Base-by-base conservation (phyloP, 2,113 vertebrate genomes). In the Periophthalmodon schlosseri region DNA sequence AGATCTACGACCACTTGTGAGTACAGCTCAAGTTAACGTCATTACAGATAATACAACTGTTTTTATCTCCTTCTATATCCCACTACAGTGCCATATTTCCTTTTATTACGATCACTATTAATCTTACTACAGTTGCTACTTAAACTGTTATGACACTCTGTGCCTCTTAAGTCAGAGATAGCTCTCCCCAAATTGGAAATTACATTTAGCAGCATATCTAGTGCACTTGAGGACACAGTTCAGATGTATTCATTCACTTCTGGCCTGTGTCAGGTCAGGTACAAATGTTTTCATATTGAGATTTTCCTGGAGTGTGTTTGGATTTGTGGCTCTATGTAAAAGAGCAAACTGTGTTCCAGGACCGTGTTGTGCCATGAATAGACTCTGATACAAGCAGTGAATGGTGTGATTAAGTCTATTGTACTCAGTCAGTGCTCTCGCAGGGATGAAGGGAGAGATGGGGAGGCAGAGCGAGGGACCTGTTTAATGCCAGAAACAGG, bases 1-100 rank as follows among this genome's bases (percentile, higher is more conserved):
- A 66, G 98, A 99, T 85, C 94, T 99, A 56, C 94, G 96, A 69
- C 98, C 97, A 61, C 93, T 99, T 93, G 98, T 99, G 96, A 98
- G 91, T 92, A 85, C 57, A 69, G 69, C 49, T 60, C 57, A 60
- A 28, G 57, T 77, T n/a, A 56, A 24, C 8, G 23, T 23, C 10
- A 23, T 20, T 15, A 60, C 21, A 24, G 12, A 5, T 60, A 60
- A 60, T 14, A 24, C 57, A 23, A 28, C 21, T 60, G 23, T 28
- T 28, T 14, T 10, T 9, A 44, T 44, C 2, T 57, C 20, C 54
- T 60, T 14, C 10, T 28, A 14, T 60, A 52, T 52, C 16, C 49
- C 16, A 18, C 52, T n/a, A 56, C 2, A 56, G 20, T 56, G 20
- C n/a, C 52, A 56, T 2, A 10, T 56, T 56, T 18, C n/a, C 52